Percentiles rank a stretch among this genome's conserved stretches.
Conservation (phyloP, 1,140 invertebrate species). For the Ephestia elutella region DNA sequence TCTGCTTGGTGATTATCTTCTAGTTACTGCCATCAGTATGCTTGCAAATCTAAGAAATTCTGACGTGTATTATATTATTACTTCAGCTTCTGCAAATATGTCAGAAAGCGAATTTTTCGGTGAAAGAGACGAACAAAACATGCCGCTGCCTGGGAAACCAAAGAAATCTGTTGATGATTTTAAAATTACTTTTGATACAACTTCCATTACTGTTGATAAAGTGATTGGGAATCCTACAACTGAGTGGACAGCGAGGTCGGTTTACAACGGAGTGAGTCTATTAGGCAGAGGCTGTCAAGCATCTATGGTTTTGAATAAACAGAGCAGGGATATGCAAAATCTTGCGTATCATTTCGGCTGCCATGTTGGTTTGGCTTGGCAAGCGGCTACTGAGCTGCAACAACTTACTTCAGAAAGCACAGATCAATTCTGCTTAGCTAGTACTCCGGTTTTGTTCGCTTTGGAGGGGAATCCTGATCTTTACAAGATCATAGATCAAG, state of each 20-base stretch:
- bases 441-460: slow-evolving; percentile 86
- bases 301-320: slow-evolving; percentile 84
- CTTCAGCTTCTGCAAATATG: slow-evolving; percentile 85
- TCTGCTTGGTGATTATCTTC: slow-evolving; percentile 89
- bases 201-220: slow-evolving; percentile 63
- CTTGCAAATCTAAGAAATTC: slow-evolving; percentile 81
- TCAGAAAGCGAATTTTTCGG: slow-evolving; percentile 90
- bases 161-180: slow-evolving; percentile 38
- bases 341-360: slow-evolving; percentile 88
- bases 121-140: slow-evolving; percentile 84
- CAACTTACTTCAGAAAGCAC: slow-evolving; percentile 59
- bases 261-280: slow-evolving; percentile 83
- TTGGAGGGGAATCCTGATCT: slow-evolving; percentile 81
- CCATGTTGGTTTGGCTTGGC: slow-evolving; percentile 88
- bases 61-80: slow-evolving; percentile 89
- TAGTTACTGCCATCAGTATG: slow-evolving; percentile 87
- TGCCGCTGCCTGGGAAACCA: slow-evolving; percentile 81
- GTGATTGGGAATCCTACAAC: slow-evolving; percentile 78
- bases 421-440: slow-evolving; percentile 79
- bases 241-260: slow-evolving; percentile 89
- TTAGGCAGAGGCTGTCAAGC: slow-evolving; percentile 89
- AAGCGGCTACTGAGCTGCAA: slow-evolving; percentile 79
- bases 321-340: slow-evolving; percentile 77
- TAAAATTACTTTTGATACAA: slow-evolving; percentile 49
- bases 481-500: slow-evolving; percentile 80